Evolutionary conservation across 2,888 invertebrate species (phyloP).

Genomic region (Macrosoma leucophasiata): DNA sequence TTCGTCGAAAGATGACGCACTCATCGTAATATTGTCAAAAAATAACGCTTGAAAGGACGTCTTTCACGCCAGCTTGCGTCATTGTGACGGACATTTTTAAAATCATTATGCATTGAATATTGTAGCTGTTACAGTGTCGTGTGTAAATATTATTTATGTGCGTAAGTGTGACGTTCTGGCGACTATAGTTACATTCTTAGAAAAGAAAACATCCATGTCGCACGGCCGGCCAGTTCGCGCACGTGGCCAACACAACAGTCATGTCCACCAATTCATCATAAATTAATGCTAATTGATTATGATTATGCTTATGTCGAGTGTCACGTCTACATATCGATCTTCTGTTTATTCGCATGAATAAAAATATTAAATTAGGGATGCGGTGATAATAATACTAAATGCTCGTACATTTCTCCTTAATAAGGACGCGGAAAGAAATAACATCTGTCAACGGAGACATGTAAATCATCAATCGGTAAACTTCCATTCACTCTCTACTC

Average conservation of each 20-base stretch:
- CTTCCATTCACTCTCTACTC: conserved; percentile 25
- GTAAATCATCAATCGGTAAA: conserved; percentile 25
- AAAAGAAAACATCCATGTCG: neutral
- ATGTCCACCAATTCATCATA: conserved; percentile 1
- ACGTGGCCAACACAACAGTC: neutral
- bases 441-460: conserved; percentile 14
- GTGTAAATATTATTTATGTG: conserved; percentile 12
- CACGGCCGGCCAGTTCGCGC: neutral
- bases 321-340: conserved; percentile 13
- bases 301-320: conserved; percentile 3
- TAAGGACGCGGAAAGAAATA: conserved; percentile 3
- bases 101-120: no score
- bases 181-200: no score
- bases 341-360: conserved; percentile 12
- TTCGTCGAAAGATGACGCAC: conserved; percentile 11
- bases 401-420: conserved; percentile 20
- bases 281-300: conserved; percentile 3
- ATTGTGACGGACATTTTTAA: conserved; percentile 10
- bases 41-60: conserved; percentile 9
- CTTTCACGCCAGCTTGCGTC: conserved; percentile 21
- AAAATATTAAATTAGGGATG: conserved; percentile 16
- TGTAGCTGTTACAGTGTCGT: conserved; percentile 3
- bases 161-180: conserved; percentile 13
- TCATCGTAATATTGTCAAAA: conserved; percentile 6
- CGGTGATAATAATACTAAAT: conserved; percentile 10